These are phyloP conservation scores for Zelleria hepariella DNA, from an alignment of 2,888 invertebrate species.

Conservation along the genomic window DNA sequence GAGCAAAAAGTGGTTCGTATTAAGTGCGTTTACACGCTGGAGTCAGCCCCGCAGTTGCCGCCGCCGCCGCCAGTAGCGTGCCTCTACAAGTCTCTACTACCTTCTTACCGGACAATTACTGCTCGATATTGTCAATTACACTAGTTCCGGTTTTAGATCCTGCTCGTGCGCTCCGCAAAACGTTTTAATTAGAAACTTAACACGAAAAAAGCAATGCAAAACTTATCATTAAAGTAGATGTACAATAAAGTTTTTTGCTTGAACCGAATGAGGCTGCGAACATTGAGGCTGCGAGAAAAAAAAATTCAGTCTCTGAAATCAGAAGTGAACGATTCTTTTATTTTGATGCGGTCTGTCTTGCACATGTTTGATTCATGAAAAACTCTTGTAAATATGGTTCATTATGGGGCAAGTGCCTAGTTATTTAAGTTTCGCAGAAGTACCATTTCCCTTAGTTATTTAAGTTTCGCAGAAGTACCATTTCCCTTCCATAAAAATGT, in stretches of 20 bases:
- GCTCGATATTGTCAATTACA: slow-evolving; percentile 44
- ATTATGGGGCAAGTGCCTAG: too few relatives aligned
- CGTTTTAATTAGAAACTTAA: slow-evolving; percentile 29
- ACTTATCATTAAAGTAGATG: slow-evolving; percentile 15
- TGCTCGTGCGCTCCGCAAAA: slow-evolving; percentile 33
- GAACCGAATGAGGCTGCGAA: background rate
- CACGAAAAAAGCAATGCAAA: slow-evolving; percentile 27
- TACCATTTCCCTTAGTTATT: too few relatives aligned
- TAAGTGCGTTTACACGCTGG: slow-evolving; percentile 44
- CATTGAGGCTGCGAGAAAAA: too few relatives aligned
- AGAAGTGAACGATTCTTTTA: too few relatives aligned
- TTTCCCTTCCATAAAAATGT: too few relatives aligned
- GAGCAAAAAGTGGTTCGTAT: slow-evolving; percentile 58
- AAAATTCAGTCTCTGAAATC: too few relatives aligned
- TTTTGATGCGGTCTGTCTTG: too few relatives aligned
- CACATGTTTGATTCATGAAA: too few relatives aligned
- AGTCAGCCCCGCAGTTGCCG: slow-evolving; percentile 13
- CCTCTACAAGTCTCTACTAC: slow-evolving; percentile 13
- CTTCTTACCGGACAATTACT: slow-evolving; percentile 6
- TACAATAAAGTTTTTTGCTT: background rate
- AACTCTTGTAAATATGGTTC: too few relatives aligned
- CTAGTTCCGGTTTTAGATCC: slow-evolving; percentile 65
- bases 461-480: too few relatives aligned
- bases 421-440: too few relatives aligned
- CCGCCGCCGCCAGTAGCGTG: slow-evolving; percentile 13